Evolutionary conservation across 2,113 vertebrate genomes (phyloP).

Genomic region (Brachyhypopomus occidentalis): DNA sequence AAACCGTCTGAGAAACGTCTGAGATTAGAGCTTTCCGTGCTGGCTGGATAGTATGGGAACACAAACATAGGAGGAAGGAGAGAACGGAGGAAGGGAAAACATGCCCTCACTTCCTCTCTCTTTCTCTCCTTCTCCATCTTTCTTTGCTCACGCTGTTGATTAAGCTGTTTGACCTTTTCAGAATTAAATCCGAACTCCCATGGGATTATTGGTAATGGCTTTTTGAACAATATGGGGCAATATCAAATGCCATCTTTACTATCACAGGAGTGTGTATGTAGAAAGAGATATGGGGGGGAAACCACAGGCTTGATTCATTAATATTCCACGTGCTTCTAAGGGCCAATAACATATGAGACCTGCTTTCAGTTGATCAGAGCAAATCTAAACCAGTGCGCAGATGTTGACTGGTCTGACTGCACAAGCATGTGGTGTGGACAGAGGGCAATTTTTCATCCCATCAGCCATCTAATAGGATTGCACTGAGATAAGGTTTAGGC

Average conservation of each 20-base stretch:
- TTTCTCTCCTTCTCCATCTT: slow-evolving; percentile 46
- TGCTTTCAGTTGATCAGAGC: slow-evolving; percentile 33
- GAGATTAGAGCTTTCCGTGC: slow-evolving; percentile 69
- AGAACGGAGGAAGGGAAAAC: slow-evolving; percentile 58
- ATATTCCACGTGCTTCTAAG: slow-evolving; percentile 21
- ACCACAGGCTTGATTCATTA: slow-evolving; percentile 18
- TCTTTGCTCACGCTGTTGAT: slow-evolving; percentile 13
- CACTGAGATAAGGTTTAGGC: slow-evolving; percentile 62
- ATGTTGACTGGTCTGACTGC: slow-evolving; percentile 17
- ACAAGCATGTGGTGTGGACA: slow-evolving; percentile 6
- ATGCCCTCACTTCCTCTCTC: slow-evolving; percentile 70
- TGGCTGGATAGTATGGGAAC: slow-evolving; percentile 62
- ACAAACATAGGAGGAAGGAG: slow-evolving; percentile 53
- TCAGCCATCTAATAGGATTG: slow-evolving; percentile 65
- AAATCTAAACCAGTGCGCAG: slow-evolving; percentile 23
- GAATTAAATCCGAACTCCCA: slow-evolving; percentile 3
- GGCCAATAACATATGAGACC: neutral
- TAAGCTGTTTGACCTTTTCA: slow-evolving; percentile 14
- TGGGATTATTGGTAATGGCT: slow-evolving; percentile 27
- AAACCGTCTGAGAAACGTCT: slow-evolving; percentile 51
- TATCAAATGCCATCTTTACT: slow-evolving; percentile 7
- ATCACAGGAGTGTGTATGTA: neutral
- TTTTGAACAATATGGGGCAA: neutral
- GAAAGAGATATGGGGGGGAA: slow-evolving; percentile 3
- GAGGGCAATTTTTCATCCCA: slow-evolving; percentile 64